Evolutionary conservation across 2,113 vertebrate species (phyloP).

Genomic region (Meles meles): DNA sequence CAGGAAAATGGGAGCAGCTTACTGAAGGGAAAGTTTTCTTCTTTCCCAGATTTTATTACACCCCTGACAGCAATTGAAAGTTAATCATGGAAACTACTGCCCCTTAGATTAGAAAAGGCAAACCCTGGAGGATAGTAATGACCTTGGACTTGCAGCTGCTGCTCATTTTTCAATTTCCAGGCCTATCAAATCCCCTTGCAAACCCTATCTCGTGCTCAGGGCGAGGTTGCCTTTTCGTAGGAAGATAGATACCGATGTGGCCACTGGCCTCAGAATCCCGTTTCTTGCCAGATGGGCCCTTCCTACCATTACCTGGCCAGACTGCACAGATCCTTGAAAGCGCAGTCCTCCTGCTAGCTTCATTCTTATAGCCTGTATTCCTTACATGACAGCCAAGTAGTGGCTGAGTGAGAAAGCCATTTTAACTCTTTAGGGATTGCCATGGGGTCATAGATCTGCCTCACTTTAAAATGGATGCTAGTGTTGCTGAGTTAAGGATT

Average conservation of each 20-base stretch:
- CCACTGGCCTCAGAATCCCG: background rate
- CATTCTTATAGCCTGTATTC: conserved; percentile 6
- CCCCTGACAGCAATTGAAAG: conserved; percentile 63
- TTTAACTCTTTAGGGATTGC: background rate
- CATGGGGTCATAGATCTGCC: background rate
- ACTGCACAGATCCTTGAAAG: background rate
- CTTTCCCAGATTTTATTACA: conserved; percentile 69
- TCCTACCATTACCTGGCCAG: background rate
- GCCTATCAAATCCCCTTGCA: conserved; percentile 6
- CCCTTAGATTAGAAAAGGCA: conserved; percentile 60
- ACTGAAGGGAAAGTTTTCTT: conserved; percentile 57
- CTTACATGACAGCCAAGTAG: background rate
- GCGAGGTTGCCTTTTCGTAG: background rate
- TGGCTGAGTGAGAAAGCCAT: background rate
- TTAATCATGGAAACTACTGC: conserved; percentile 73
- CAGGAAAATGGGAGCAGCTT: conserved; percentile 45
- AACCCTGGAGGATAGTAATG: conserved; percentile 44
- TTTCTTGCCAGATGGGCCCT: background rate
- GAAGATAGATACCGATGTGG: background rate
- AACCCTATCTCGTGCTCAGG: background rate
- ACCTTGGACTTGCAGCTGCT: conserved; percentile 58
- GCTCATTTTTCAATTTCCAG: conserved; percentile 66
- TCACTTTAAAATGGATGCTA: conserved; percentile 3
- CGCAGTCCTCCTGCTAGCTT: background rate
- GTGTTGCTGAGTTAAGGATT: background rate